A percentile compares a stretch with the other conserved stretches of the same genome.
Evolutionary conservation across 2,797 vertebrate genomes (phyloP).

Genomic region (Sphaeramia orbicularis): DNA sequence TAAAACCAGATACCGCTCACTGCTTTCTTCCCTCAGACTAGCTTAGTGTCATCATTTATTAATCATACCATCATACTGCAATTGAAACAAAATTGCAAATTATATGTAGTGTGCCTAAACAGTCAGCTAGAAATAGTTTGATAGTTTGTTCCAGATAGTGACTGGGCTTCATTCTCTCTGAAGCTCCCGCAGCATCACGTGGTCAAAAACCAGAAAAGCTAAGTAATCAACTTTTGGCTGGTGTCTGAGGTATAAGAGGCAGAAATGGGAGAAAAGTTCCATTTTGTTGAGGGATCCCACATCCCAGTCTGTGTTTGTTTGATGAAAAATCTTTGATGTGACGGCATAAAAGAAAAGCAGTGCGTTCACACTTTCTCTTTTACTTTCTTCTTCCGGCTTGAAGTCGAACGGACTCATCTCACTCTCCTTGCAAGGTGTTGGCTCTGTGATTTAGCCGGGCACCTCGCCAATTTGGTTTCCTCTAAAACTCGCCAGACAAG

Average conservation of each 20-base stretch:
- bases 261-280: not conserved
- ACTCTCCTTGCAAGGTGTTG: slow-evolving; percentile 30
- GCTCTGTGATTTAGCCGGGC: slow-evolving; percentile 35
- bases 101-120: no score
- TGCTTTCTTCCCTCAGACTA: no score
- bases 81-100: no score
- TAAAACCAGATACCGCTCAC: no score
- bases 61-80: no score
- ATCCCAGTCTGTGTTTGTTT: slow-evolving; percentile 38
- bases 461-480: slow-evolving; percentile 50
- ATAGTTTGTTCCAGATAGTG: not conserved
- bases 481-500: slow-evolving; percentile 62
- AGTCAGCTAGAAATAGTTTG: no score
- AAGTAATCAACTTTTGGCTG: not conserved
- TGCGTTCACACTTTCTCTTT: slow-evolving; percentile 9
- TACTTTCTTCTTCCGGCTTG: slow-evolving; percentile 4
- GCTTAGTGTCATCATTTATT: no score
- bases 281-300: slow-evolving; percentile 22
- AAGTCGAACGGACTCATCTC: slow-evolving; percentile 42
- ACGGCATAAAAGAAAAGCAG: slow-evolving; percentile 17
- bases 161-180: not conserved
- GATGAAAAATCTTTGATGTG: slow-evolving; percentile 37
- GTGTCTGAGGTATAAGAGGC: not conserved
- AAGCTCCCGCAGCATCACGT: not conserved
- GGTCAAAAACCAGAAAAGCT: not conserved